Conservation (phyloP, 1,140 invertebrate species). For the Eufriesea mexicana region DNA sequence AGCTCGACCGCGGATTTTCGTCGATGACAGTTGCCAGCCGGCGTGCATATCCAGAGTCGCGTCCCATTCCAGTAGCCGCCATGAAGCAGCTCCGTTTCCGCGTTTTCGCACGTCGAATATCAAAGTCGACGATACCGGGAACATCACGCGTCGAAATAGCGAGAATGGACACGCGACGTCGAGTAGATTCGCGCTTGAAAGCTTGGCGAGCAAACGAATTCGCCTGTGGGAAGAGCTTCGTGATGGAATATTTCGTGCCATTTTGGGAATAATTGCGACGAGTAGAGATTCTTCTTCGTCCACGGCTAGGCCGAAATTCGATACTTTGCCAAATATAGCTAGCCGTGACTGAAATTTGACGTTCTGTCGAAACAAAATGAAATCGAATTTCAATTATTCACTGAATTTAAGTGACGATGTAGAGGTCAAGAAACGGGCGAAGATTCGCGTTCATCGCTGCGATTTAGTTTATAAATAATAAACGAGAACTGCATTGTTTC, state of each 20-base stretch:
- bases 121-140: constrained; percentile 25
- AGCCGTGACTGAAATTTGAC: no score
- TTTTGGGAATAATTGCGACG: constrained; percentile 10
- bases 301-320: no score
- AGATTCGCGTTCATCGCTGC: no score
- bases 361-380: no score
- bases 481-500: no score
- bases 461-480: no score
- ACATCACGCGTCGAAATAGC: constrained; percentile 12
- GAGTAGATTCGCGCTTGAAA: background rate
- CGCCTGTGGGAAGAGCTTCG: background rate
- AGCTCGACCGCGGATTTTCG: constrained; percentile 15
- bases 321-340: no score
- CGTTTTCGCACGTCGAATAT: constrained; percentile 15
- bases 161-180: background rate
- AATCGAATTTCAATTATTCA: no score
- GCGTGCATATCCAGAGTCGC: constrained; percentile 8
- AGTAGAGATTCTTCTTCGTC: background rate
- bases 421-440: no score
- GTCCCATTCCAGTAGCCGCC: background rate
- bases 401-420: no score
- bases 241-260: background rate
- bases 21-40: constrained; percentile 5
- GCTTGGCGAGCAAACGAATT: background rate
- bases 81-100: background rate